These are phyloP conservation scores for Marmota flaviventris DNA, from an alignment of 2,113 vertebrate species.

Conservation along the genomic window DNA sequence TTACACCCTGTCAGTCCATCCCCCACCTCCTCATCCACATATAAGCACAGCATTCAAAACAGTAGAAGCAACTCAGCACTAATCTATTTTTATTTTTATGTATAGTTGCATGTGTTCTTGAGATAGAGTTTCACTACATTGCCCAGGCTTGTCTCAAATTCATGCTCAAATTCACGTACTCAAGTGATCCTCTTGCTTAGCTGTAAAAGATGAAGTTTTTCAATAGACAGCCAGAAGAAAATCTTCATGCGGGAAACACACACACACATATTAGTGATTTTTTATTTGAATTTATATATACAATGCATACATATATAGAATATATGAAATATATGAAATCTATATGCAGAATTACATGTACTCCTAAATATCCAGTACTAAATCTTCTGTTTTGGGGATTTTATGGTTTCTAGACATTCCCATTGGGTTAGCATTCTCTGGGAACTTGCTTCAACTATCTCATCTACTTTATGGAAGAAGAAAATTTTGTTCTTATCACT, in stretches of 20 bases:
- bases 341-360: no score
- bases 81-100: no score
- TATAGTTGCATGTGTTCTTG: no score
- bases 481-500: neutral
- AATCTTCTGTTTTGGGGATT: neutral
- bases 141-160: no score
- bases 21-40: fast-evolving
- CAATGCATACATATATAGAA: no score
- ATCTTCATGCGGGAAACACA: neutral
- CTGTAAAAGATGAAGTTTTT: neutral
- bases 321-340: no score
- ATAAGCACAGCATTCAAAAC: neutral
- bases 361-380: neutral
- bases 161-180: no score
- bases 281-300: no score
- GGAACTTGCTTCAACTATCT: neutral
- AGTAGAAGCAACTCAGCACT: neutral
- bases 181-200: no score
- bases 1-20: fast-evolving
- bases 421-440: neutral
- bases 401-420: neutral
- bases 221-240: neutral
- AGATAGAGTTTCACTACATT: no score
- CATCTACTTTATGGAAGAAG: neutral
- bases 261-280: no score